Conservation (phyloP, 2,888 invertebrate genomes). For the Belgica antarctica region DNA sequence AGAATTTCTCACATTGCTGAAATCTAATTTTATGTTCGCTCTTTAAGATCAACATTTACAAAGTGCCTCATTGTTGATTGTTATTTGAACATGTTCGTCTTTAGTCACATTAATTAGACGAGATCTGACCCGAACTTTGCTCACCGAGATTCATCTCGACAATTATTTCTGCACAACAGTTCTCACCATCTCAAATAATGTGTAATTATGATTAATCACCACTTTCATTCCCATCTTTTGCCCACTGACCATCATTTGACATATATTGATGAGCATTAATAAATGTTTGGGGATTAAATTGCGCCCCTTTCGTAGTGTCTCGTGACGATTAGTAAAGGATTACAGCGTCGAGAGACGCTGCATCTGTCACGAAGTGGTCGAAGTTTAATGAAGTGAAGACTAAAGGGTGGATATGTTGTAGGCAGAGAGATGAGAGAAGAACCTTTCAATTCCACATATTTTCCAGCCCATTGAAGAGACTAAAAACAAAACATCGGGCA, state of each 20-base stretch:
- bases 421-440: neutral
- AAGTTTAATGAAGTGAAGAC: constrained; percentile 34
- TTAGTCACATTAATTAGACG: neutral
- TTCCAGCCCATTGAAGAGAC: constrained; percentile 9
- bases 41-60: neutral
- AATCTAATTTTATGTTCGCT: too few species aligned
- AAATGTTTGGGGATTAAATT: constrained; percentile 31
- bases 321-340: neutral
- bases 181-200: too few species aligned
- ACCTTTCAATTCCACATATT: neutral
- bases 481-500: neutral
- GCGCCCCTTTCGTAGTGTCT: constrained; percentile 23
- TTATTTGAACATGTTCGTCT: neutral
- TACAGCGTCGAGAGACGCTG: neutral
- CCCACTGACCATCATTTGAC: neutral
- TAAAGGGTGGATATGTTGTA: constrained; percentile 34
- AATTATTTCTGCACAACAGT: neutral
- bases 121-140: too few species aligned
- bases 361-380: constrained; percentile 17
- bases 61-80: neutral
- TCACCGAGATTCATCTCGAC: neutral
- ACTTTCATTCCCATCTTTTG: too few species aligned
- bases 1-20: too few species aligned
- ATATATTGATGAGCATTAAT: constrained; percentile 34
- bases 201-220: constrained; percentile 42